Evolutionary conservation across 2,113 vertebrate species (phyloP).

Genomic region (Ammodytes dubius): DNA sequence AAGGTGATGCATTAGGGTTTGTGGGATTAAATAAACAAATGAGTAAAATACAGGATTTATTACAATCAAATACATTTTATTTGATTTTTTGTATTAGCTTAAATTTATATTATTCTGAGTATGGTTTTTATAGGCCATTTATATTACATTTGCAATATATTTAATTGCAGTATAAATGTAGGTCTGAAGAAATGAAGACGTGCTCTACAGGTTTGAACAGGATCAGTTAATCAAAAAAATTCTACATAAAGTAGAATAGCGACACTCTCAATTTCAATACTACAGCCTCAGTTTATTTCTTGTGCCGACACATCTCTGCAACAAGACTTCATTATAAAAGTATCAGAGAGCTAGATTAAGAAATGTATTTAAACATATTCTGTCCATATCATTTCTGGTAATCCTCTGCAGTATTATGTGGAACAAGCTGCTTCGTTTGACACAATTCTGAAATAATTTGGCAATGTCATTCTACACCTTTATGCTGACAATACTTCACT

Average conservation of each 20-base stretch:
- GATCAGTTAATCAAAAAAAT: neutral
- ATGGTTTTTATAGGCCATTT: too few species aligned
- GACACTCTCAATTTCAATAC: neutral
- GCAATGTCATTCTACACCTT: conserved; percentile 8
- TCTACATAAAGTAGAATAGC: neutral
- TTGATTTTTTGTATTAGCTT: neutral
- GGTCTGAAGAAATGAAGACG: neutral
- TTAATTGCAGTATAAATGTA: neutral
- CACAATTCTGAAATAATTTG: neutral
- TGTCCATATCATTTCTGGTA: neutral
- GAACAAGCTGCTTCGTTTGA: neutral
- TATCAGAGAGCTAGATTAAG: neutral
- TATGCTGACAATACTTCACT: conserved; percentile 50
- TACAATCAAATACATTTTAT: neutral
- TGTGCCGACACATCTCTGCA: neutral
- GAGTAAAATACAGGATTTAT: neutral
- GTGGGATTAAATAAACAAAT: neutral
- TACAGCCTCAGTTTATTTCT: neutral
- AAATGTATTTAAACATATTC: neutral
- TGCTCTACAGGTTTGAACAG: neutral
- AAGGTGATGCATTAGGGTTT: neutral
- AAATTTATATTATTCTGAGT: neutral
- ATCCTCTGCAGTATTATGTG: neutral
- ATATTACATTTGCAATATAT: neutral
- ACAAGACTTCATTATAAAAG: neutral